A percentile compares a stretch with the other conserved stretches of the same genome.
These are phyloP conservation scores for Willisornis vidua DNA, from an alignment of 2,113 vertebrate species.

Conservation along the genomic window DNA sequence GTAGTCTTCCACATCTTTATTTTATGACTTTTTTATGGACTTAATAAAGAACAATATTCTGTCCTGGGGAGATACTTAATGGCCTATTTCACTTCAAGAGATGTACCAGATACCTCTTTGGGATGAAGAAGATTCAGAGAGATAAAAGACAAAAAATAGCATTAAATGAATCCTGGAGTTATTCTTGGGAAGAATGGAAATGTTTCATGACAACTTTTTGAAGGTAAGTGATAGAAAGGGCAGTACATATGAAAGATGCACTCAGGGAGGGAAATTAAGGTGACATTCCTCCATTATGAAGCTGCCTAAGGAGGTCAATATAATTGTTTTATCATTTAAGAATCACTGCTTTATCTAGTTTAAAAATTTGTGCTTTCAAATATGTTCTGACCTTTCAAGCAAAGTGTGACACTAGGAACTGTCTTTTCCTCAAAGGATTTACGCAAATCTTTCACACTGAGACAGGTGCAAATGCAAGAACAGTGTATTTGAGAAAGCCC, in stretches of 20 bases:
- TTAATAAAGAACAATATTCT: constrained; percentile 57
- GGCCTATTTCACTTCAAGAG: constrained; percentile 9
- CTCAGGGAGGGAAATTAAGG: not conserved
- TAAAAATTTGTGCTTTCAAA: not conserved
- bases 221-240: constrained; percentile 25
- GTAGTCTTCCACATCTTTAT: constrained; percentile 40
- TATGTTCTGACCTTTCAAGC: not conserved
- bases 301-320: not conserved
- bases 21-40: constrained; percentile 36
- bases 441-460: not conserved
- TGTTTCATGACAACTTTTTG: constrained; percentile 6
- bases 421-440: not conserved
- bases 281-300: not conserved
- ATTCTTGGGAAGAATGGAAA: not conserved
- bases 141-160: not conserved
- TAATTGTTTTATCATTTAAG: not conserved
- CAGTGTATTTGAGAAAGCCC: not conserved
- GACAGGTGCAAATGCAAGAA: not conserved
- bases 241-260: not conserved
- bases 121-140: constrained; percentile 11
- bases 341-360: not conserved
- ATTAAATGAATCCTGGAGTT: not conserved
- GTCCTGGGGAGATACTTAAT: constrained; percentile 43
- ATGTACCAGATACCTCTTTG: constrained; percentile 13
- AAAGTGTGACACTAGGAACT: not conserved